phyloP scores from a whole-genome alignment of 2,797 vertebrate species.

The Antennarius maculatus region DNA sequence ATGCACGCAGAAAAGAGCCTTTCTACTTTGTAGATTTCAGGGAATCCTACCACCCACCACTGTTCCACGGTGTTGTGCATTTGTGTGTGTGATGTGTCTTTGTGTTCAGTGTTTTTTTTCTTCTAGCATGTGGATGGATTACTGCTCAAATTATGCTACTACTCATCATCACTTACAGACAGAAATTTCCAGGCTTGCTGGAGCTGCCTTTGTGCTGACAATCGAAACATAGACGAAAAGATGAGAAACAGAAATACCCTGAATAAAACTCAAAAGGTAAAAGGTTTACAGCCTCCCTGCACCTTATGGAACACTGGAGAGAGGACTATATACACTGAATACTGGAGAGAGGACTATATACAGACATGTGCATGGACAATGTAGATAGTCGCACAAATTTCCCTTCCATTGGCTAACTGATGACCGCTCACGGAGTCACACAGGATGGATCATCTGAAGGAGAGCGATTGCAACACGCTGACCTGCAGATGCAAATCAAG shows the following conservation, averaged over 20 bases:
- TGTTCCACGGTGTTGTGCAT: conserved; percentile 77
- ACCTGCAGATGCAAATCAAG: conserved; percentile 50
- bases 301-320: background rate
- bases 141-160: conserved; percentile 57
- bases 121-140: conserved; percentile 50
- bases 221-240: conserved; percentile 63
- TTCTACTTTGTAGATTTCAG: conserved; percentile 75
- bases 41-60: conserved; percentile 80
- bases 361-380: background rate
- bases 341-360: background rate
- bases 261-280: conserved; percentile 43
- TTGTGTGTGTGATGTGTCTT: conserved; percentile 40
- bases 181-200: conserved; percentile 59
- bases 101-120: conserved; percentile 46
- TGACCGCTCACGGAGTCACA: conserved; percentile 51
- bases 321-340: background rate
- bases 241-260: conserved; percentile 51
- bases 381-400: conserved; percentile 31
- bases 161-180: conserved; percentile 51
- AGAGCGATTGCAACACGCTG: conserved; percentile 37
- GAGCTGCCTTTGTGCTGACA: conserved; percentile 45
- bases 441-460: conserved; percentile 52
- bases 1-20: conserved; percentile 63
- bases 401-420: conserved; percentile 23
- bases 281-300: conserved; percentile 16